Evolutionary conservation across 1,140 invertebrate genomes (phyloP).

Genomic region (Cyphomyrmex costatus): DNA sequence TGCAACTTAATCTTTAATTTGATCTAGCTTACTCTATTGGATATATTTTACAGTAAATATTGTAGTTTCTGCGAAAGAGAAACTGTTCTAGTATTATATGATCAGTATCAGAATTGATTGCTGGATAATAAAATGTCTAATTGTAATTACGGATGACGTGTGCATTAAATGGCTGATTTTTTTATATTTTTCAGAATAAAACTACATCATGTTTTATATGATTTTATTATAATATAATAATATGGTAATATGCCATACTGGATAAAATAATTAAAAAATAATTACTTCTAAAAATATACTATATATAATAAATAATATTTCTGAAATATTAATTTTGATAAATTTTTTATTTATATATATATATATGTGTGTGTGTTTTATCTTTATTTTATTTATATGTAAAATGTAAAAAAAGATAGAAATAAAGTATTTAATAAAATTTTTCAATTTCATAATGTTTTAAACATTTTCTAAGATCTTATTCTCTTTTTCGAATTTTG

Average conservation of each 20-base stretch:
- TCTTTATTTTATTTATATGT: constrained; percentile 13
- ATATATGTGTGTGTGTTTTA: not conserved
- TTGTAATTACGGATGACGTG: not conserved
- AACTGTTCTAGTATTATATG: not conserved
- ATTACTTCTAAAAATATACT: not conserved
- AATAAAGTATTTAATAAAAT: not conserved
- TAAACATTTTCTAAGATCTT: not conserved
- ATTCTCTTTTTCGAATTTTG: not conserved
- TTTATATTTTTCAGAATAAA: not conserved
- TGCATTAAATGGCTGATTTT: not conserved
- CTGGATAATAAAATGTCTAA: constrained; percentile 25
- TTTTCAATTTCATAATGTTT: not conserved
- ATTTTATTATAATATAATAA: not conserved
- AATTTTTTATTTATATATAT: not conserved
- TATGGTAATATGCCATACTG: not conserved
- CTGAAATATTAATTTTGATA: too few species aligned
- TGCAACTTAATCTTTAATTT: not conserved
- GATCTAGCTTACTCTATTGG: not conserved
- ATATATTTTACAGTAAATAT: not conserved
- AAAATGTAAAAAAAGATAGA: not conserved
- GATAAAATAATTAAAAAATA: constrained; percentile 4
- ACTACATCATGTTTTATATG: not conserved
- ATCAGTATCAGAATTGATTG: not conserved
- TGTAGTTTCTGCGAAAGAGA: constrained; percentile 23
- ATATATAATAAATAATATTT: too few species aligned